Percentiles rank a stretch among this genome's conserved stretches.
Evolutionary conservation across 2,888 invertebrate genomes (phyloP).

Genomic region (Xylocampa areola): DNA sequence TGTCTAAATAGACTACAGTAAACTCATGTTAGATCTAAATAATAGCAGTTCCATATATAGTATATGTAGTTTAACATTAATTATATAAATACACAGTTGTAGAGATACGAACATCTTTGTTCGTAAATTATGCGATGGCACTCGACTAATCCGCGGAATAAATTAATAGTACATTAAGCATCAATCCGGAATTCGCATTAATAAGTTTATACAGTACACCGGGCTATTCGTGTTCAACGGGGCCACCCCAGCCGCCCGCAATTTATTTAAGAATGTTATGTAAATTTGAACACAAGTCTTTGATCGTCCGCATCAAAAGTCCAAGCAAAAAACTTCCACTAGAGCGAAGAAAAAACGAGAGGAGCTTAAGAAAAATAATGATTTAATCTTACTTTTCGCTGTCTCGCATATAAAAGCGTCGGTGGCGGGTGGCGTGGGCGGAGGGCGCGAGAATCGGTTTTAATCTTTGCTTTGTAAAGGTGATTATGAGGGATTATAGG

Average conservation of each 20-base stretch:
- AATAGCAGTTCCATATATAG: background rate
- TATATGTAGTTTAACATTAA: slow-evolving; percentile 6
- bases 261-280: slow-evolving; percentile 90
- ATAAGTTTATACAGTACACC: slow-evolving; percentile 81
- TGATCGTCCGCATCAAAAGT: slow-evolving; percentile 89
- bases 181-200: slow-evolving; percentile 81
- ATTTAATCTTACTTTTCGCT: slow-evolving; percentile 90
- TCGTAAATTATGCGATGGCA: slow-evolving; percentile 74
- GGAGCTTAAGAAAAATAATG: slow-evolving; percentile 90
- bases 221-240: slow-evolving; percentile 71
- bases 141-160: slow-evolving; percentile 80
- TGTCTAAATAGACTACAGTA: too few relatives aligned
- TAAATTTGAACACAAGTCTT: slow-evolving; percentile 90
- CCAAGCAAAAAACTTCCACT: slow-evolving; percentile 87
- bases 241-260: slow-evolving; percentile 78
- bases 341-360: slow-evolving; percentile 85
- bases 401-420: slow-evolving; percentile 88
- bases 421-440: slow-evolving; percentile 66
- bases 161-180: slow-evolving; percentile 85
- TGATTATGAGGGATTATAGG: slow-evolving; percentile 91
- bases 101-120: slow-evolving; percentile 41
- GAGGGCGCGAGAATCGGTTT: slow-evolving; percentile 88
- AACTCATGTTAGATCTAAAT: background rate
- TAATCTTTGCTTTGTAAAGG: slow-evolving; percentile 91
- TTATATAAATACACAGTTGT: slow-evolving; percentile 16